These are phyloP conservation scores for Antechinus stuartii DNA, from an alignment of 2,113 vertebrate species.

Conservation along the genomic window DNA sequence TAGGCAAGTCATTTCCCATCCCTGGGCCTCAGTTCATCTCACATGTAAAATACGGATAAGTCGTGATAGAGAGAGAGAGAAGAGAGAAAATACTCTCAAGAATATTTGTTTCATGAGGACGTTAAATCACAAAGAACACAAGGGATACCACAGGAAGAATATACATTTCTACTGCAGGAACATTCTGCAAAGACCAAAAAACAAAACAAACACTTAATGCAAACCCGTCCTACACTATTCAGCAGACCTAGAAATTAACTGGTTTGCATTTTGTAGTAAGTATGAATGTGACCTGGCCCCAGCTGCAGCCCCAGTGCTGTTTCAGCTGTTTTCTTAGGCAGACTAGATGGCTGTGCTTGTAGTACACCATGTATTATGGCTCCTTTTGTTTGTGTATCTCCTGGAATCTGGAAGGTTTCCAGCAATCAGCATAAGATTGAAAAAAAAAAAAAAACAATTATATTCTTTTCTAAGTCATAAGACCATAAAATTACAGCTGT, in stretches of 20 bases:
- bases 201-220: not conserved
- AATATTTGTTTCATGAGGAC: slow-evolving; percentile 31
- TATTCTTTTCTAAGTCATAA: not conserved
- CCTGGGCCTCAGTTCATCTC: not conserved
- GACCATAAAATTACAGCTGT: not conserved
- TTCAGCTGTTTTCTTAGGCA: slow-evolving; percentile 25
- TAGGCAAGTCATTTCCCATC: not conserved
- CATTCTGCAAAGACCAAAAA: not conserved
- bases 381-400: slow-evolving; percentile 14
- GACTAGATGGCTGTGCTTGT: not conserved
- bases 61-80: not conserved
- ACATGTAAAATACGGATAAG: not conserved
- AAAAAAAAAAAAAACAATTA: not conserved
- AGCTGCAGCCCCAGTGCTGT: not conserved
- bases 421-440: not conserved
- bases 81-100: not conserved
- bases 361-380: not conserved
- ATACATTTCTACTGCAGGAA: not conserved
- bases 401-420: slow-evolving; percentile 11
- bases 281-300: slow-evolving; percentile 5
- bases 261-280: not conserved
- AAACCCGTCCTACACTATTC: slow-evolving; percentile 13
- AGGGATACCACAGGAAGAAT: not conserved
- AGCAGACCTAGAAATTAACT: slow-evolving; percentile 36
- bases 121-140: not conserved